These are phyloP conservation scores for Corythornis cristatus DNA, from an alignment of 2,113 vertebrate species.

Conservation along the genomic window DNA sequence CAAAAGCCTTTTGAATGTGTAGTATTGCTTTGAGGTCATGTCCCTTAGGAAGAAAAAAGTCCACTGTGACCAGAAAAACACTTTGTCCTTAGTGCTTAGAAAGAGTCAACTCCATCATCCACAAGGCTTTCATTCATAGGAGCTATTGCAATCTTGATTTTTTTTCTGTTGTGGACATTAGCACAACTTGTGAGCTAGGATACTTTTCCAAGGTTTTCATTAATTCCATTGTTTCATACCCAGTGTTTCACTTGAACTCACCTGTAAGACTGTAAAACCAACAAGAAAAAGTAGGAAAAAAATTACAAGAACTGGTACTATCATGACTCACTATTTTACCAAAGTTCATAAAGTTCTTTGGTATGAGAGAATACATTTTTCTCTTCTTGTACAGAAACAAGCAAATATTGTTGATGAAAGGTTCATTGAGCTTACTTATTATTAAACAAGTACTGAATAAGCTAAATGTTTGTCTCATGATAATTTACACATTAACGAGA, in stretches of 20 bases:
- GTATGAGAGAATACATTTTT: not conserved
- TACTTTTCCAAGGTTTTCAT: not conserved
- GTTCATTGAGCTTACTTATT: not conserved
- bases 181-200: not conserved
- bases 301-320: not conserved
- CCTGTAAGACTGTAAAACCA: not conserved
- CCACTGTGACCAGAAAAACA: not conserved
- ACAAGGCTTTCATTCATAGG: not conserved
- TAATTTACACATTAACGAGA: not conserved
- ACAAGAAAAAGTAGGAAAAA: not conserved
- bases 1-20: not conserved
- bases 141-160: not conserved
- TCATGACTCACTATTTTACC: not conserved
- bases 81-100: not conserved
- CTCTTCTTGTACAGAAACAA: not conserved
- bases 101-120: not conserved
- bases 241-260: not conserved
- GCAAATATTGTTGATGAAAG: not conserved
- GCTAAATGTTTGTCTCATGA: not conserved
- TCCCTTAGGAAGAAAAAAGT: not conserved
- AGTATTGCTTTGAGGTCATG: not conserved
- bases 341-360: not conserved
- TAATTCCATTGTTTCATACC: not conserved
- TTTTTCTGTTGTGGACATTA: not conserved
- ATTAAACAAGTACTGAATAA: not conserved